Percentiles rank a stretch among this genome's conserved stretches.
phyloP scores from a whole-genome alignment of 2,113 vertebrate species.

The Corapipo altera region DNA sequence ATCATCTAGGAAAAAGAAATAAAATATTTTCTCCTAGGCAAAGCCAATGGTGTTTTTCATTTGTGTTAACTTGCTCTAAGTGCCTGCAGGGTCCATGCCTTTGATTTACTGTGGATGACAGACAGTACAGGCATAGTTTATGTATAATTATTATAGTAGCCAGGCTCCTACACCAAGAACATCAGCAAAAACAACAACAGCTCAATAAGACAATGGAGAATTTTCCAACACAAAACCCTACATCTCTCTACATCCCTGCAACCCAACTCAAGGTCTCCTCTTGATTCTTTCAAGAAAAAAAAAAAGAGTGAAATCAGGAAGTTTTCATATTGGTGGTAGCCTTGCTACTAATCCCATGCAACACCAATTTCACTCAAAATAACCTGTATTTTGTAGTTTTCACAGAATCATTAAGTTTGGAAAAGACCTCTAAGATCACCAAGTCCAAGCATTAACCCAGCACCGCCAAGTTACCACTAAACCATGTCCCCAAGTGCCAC shows the following conservation, averaged over 20 bases:
- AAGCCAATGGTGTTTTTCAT: constrained; percentile 4
- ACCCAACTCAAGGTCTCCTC: neutral
- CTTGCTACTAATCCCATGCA: neutral
- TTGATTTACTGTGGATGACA: constrained; percentile 25
- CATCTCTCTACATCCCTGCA: neutral
- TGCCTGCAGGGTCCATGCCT: neutral
- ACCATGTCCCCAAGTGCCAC: neutral
- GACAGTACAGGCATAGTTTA: neutral
- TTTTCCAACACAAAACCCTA: constrained; percentile 57
- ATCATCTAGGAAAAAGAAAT: neutral
- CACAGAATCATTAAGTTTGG: neutral
- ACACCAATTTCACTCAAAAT: neutral
- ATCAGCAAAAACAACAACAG: constrained; percentile 54
- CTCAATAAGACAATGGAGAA: constrained; percentile 21
- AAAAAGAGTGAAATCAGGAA: neutral
- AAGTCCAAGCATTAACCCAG: neutral
- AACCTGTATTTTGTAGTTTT: neutral
- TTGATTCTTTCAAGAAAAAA: neutral
- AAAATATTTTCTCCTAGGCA: neutral
- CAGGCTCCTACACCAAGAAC: constrained; percentile 5
- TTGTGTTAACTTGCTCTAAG: neutral
- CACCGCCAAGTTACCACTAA: neutral
- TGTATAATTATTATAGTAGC: constrained; percentile 32
- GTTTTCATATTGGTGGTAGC: neutral
- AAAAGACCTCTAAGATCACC: neutral